Evolutionary conservation across 2,888 invertebrate species (phyloP), one percentile per base, ranked within the genome.

Genomic region (Leptinotarsa juncta): DNA sequence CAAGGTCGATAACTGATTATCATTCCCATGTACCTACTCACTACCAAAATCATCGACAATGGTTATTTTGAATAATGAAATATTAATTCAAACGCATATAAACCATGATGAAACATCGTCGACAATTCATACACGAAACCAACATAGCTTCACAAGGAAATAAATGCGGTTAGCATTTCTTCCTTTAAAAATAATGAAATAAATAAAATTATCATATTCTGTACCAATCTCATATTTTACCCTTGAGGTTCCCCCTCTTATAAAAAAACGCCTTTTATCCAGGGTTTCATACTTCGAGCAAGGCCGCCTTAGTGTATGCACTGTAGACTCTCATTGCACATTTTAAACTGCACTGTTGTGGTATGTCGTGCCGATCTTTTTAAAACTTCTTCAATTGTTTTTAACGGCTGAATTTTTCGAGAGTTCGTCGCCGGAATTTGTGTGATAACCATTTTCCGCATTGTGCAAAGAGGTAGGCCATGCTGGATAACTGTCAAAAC

Each of bases 221-320:
- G 76, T 77, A 79, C 80, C 81, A 81, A 80, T 82, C 81, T 80
- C 77, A 72, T 72, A 82, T 81, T 82, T 85, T 86, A 86, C 86
- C 86, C 86, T 86, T 86, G 86, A 86, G 77, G 79, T 82, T 82
- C 83, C 83, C 86, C 86, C 86, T 84, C 84, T 84, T 81, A 81
- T 82, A 83, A 84, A 86, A 86, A 87, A 86, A 86, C 84, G 83
- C 83, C 85, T 85, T 83, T 84, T 79, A 81, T 85, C 84, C 86
- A 86, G 87, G 86, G 86, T 86, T 86, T 85, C 85, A 83, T 83
- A 82, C 81, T 82, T 80, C 78, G 83, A 73, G 76, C 86, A 86
- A 86, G 86, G 86, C 85, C 86, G 86, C 81, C 82, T 83, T 81
- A 79, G 74, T 76, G 78, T 74, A 84, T 84, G 83, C 83, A 83